These are phyloP conservation scores for Rhodophaea formosa DNA, from an alignment of 2,888 invertebrate genomes.

Conservation along the genomic window DNA sequence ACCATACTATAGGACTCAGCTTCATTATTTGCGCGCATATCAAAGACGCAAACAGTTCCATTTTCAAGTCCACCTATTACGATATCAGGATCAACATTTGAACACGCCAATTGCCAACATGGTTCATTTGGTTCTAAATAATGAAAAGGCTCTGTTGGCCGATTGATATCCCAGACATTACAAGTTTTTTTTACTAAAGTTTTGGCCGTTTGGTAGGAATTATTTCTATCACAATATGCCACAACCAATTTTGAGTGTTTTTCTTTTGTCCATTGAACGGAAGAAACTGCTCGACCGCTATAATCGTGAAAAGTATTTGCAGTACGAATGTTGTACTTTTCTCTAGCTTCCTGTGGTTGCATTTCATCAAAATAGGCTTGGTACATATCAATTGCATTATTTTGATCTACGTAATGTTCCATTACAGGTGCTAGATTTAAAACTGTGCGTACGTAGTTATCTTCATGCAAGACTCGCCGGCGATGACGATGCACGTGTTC, in stretches of 20 bases:
- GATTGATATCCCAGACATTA: conserved; percentile 85
- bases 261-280: conserved; percentile 87
- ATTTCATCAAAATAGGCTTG: conserved; percentile 86
- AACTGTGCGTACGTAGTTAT: conserved; percentile 85
- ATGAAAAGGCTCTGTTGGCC: conserved; percentile 55
- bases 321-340: conserved; percentile 81
- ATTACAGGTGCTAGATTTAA: conserved; percentile 78
- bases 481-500: conserved; percentile 87
- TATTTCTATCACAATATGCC: conserved; percentile 76
- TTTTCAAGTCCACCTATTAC: conserved; percentile 61
- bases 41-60: conserved; percentile 82
- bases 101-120: conserved; percentile 68
- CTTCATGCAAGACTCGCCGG: conserved; percentile 90
- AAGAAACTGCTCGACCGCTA: conserved; percentile 73
- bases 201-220: conserved; percentile 30
- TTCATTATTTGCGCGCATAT: conserved; percentile 86
- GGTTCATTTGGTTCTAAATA: conserved; percentile 49
- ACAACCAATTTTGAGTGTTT: conserved; percentile 83
- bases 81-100: conserved; percentile 53
- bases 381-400: conserved; percentile 90
- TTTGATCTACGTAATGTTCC: conserved; percentile 86
- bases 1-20: conserved; percentile 86
- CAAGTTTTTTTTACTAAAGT: conserved; percentile 66
- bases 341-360: conserved; percentile 71
- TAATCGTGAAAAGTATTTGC: conserved; percentile 86